phyloP scores from a whole-genome alignment of 1,140 invertebrate genomes.

The Trachymyrmex septentrionalis region DNA sequence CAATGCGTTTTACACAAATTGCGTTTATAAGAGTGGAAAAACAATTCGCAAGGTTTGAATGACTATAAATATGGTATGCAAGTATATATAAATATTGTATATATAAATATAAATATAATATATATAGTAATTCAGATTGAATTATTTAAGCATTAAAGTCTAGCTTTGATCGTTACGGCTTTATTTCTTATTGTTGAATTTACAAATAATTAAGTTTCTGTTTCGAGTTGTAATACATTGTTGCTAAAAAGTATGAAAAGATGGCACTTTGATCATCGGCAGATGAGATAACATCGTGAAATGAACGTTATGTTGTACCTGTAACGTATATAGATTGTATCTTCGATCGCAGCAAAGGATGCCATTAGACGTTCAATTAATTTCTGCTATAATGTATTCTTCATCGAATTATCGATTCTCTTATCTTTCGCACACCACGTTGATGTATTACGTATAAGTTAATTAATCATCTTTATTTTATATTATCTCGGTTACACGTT shows the following conservation, averaged over 20 bases:
- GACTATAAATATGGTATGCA: too few relatives aligned
- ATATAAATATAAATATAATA: too few relatives aligned
- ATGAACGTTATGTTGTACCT: not conserved
- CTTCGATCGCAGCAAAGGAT: constrained; percentile 29
- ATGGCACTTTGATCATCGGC: constrained; percentile 33
- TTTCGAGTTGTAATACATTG: not conserved
- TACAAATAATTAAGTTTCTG: not conserved
- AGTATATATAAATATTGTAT: too few relatives aligned
- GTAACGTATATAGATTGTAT: constrained; percentile 36
- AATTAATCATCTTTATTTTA: not conserved
- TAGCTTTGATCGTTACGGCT: too few relatives aligned
- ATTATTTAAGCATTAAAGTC: too few relatives aligned
- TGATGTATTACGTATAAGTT: constrained; percentile 3
- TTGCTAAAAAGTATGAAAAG: constrained; percentile 28
- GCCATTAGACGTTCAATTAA: constrained; percentile 67
- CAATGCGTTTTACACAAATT: too few relatives aligned
- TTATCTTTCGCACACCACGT: not conserved
- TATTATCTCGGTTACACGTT: not conserved
- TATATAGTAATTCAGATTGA: too few relatives aligned
- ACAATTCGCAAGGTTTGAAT: too few relatives aligned
- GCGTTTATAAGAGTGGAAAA: too few relatives aligned
- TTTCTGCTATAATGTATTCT: constrained; percentile 62
- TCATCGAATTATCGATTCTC: constrained; percentile 32
- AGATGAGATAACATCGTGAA: not conserved
- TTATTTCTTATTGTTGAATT: too few relatives aligned